Evolutionary conservation across 2,113 vertebrate species (phyloP).

Genomic region (Bubo scandiacus): DNA sequence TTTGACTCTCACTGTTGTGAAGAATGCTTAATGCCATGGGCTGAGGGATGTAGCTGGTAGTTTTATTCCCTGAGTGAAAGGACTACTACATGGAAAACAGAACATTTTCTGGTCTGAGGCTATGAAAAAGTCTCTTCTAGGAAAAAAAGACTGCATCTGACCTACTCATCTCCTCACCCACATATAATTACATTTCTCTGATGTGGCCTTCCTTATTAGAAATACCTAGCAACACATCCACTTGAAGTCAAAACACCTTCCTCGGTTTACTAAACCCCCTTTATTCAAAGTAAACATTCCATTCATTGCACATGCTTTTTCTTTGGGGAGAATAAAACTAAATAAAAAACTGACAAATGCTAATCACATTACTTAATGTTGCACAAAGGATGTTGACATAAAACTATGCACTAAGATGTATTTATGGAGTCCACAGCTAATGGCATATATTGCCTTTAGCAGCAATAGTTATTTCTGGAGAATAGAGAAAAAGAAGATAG

Average conservation of each 20-base stretch:
- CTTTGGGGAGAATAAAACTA: background rate
- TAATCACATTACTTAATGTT: background rate
- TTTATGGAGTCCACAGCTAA: background rate
- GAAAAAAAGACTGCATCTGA: background rate
- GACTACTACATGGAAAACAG: background rate
- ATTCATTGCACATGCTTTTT: background rate
- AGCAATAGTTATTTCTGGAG: background rate
- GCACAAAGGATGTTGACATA: background rate
- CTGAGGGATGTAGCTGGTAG: background rate
- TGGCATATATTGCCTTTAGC: background rate
- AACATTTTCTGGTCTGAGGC: background rate
- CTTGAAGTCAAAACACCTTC: background rate
- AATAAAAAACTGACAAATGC: background rate
- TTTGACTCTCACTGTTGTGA: rapidly evolving
- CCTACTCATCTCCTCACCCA: background rate
- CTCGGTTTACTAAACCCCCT: background rate
- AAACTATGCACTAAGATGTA: background rate
- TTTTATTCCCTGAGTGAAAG: background rate
- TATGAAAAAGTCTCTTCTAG: background rate
- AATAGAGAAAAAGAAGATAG: background rate
- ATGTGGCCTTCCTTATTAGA: background rate
- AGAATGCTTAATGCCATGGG: background rate
- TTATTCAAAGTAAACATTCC: background rate
- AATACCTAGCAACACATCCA: background rate
- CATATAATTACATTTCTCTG: background rate